phyloP scores from a whole-genome alignment of 2,888 invertebrate species.

The Microctonus aethiopoides region DNA sequence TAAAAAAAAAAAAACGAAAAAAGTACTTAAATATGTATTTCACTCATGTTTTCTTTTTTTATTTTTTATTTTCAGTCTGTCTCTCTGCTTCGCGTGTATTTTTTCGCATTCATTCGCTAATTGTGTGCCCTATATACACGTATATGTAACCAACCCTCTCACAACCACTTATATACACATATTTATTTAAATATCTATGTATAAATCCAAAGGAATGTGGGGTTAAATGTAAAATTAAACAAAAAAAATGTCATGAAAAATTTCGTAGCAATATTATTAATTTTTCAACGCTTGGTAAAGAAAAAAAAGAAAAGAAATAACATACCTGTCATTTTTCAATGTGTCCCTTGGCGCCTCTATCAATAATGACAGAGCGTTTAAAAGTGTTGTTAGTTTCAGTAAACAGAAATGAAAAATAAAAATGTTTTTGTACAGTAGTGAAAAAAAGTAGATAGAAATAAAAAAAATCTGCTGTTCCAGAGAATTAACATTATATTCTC shows the following conservation, averaged over 20 bases:
- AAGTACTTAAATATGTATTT: not conserved
- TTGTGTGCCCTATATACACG: not conserved
- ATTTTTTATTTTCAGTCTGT: not conserved
- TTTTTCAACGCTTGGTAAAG: not conserved
- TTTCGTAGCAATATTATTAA: not conserved
- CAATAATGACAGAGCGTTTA: too few relatives aligned
- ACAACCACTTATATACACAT: not conserved
- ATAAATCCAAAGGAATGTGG: not conserved
- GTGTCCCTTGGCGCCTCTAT: too few relatives aligned
- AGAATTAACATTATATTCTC: slow-evolving; percentile 9
- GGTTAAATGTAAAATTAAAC: not conserved
- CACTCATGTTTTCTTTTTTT: not conserved
- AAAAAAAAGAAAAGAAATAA: not conserved
- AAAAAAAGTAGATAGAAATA: not conserved
- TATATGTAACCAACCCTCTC: not conserved
- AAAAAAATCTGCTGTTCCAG: not conserved
- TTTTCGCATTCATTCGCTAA: not conserved
- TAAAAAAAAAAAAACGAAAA: not conserved
- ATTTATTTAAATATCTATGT: too few relatives aligned
- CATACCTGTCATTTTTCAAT: too few relatives aligned
- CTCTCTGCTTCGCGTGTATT: not conserved
- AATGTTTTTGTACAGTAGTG: not conserved
- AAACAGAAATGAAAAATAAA: not conserved
- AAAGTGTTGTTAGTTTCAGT: too few relatives aligned
- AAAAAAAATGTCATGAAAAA: too few relatives aligned